Conservation (phyloP, 2,113 vertebrate genomes). For the Varanus komodoensis region DNA sequence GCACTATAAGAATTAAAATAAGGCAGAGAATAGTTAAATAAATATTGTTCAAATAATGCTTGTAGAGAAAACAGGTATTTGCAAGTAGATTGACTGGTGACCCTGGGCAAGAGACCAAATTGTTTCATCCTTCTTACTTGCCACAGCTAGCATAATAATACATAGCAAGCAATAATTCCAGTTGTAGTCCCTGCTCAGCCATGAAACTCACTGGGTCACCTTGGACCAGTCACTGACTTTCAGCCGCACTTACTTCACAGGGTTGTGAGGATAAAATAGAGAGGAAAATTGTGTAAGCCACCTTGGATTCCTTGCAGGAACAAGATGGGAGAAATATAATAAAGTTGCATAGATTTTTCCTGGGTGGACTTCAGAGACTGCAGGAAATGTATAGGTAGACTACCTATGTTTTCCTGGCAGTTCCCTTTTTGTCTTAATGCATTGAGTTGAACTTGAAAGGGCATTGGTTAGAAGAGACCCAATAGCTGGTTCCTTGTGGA, state of each 20-base stretch:
- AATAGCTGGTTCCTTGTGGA: neutral
- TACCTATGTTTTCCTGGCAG: neutral
- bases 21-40: neutral
- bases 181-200: too few species aligned
- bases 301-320: too few species aligned
- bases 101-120: neutral
- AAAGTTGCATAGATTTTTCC: neutral
- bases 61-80: neutral
- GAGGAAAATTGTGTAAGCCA: too few species aligned
- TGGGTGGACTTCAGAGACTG: neutral
- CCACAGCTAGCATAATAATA: neutral
- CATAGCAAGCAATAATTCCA: neutral
- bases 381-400: neutral
- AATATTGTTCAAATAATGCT: neutral
- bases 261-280: too few species aligned
- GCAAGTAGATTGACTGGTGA: neutral
- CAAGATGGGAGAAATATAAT: too few species aligned
- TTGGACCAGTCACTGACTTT: too few species aligned
- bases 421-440: neutral
- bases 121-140: neutral
- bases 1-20: neutral
- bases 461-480: neutral
- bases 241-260: too few species aligned
- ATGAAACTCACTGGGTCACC: too few species aligned
- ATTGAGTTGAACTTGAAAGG: neutral